Evolutionary conservation across 2,113 vertebrate species (phyloP).

Genomic region (Daphoenositta chrysoptera): DNA sequence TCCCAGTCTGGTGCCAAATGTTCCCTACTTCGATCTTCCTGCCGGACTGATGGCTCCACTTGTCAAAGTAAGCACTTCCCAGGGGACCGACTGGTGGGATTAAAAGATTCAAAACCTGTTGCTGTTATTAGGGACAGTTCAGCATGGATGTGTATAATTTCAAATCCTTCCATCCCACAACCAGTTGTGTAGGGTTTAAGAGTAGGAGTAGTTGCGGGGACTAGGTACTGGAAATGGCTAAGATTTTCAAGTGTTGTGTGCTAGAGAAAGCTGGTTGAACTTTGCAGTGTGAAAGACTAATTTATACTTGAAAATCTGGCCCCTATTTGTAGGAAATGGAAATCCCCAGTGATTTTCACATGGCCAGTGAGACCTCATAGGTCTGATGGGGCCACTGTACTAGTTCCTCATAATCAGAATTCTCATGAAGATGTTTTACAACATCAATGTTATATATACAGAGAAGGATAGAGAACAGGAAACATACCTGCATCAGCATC

Average conservation of each 20-base stretch:
- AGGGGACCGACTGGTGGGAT: accelerated
- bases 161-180: not conserved
- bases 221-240: not conserved
- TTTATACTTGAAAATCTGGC: not conserved
- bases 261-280: not conserved
- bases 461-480: not conserved
- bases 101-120: not conserved
- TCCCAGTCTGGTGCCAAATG: slow-evolving; percentile 94
- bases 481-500: not conserved
- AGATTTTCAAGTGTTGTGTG: not conserved
- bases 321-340: not conserved
- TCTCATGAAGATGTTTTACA: not conserved
- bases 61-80: slow-evolving; percentile 81
- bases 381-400: not conserved
- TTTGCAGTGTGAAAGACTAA: not conserved
- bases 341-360: not conserved
- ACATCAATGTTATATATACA: accelerated
- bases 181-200: accelerated
- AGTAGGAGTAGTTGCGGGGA: not conserved
- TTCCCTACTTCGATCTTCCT: slow-evolving; percentile 97
- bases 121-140: not conserved
- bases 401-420: not conserved
- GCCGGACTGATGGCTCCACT: slow-evolving; percentile 96
- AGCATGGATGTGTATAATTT: accelerated
- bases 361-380: not conserved